phyloP scores from a whole-genome alignment of 1,140 invertebrate genomes.

The Zaprionus gabonicus region DNA sequence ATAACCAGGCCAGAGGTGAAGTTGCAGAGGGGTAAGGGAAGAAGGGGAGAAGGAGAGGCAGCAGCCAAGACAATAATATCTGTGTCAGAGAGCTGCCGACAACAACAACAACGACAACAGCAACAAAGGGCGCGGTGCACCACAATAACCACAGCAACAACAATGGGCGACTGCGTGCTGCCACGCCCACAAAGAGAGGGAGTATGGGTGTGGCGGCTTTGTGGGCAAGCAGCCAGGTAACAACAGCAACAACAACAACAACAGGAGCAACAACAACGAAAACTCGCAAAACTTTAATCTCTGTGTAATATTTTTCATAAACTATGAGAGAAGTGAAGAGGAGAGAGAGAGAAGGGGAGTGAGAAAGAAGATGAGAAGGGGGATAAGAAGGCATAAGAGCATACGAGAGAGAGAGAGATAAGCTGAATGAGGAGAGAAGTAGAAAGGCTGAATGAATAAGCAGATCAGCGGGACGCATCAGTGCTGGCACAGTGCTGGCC shows the following conservation, averaged over 20 bases:
- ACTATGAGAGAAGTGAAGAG: constrained; percentile 21
- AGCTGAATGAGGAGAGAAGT: too few relatives aligned
- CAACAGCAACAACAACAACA: constrained; percentile 52
- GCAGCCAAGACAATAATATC: constrained; percentile 75
- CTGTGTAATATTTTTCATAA: constrained; percentile 78
- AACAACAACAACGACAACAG: constrained; percentile 32
- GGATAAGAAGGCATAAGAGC: too few relatives aligned
- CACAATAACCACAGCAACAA: constrained; percentile 37
- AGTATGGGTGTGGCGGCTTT: constrained; percentile 13
- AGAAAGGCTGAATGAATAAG: too few relatives aligned
- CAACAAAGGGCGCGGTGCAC: constrained; percentile 24
- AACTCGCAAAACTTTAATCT: constrained; percentile 75
- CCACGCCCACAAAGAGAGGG: constrained; percentile 31
- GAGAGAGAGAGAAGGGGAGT: not conserved
- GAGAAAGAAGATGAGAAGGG: not conserved
- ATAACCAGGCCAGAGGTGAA: constrained; percentile 62
- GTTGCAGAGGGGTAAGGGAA: constrained; percentile 28
- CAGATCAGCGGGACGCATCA: too few relatives aligned
- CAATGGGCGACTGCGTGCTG: constrained; percentile 24
- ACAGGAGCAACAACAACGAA: not conserved
- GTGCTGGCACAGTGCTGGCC: constrained; percentile 44
- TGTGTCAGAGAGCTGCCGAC: constrained; percentile 62
- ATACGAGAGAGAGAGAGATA: too few relatives aligned
- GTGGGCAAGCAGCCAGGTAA: constrained; percentile 67
- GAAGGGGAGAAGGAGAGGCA: not conserved